Conservation (phyloP, 2,797 vertebrate genomes). For the Notolepis coatsorum region DNA sequence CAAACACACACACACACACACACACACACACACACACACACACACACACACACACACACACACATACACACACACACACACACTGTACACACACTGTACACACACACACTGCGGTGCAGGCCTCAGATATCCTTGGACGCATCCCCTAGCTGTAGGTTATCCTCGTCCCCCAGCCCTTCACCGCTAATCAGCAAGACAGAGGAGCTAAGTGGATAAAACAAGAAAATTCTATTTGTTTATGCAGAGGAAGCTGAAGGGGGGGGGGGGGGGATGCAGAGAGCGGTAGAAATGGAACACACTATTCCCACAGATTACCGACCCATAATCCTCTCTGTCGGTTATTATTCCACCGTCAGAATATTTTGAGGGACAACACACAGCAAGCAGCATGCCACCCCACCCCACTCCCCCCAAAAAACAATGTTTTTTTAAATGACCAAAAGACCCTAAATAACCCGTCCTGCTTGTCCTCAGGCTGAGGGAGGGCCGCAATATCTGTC, state of each 20-base stretch:
- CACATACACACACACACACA: background rate
- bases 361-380: conserved; percentile 48
- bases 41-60: conserved; percentile 2
- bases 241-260: conserved; percentile 45
- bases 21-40: conserved; percentile 12
- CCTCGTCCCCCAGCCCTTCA: conserved; percentile 56
- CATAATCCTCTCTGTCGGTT: conserved; percentile 68
- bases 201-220: conserved; percentile 67
- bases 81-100: background rate
- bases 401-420: background rate
- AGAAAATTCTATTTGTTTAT: conserved; percentile 63
- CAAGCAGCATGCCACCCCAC: background rate
- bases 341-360: conserved; percentile 60
- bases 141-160: conserved; percentile 60
- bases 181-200: conserved; percentile 63
- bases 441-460: conserved; percentile 11
- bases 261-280: conserved; percentile 41
- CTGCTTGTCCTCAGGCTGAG: conserved; percentile 25
- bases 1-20: background rate
- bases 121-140: conserved; percentile 65
- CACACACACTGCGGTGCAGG: conserved; percentile 20
- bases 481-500: conserved; percentile 15
- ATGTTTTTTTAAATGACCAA: conserved; percentile 4
- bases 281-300: conserved; percentile 46
- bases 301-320: conserved; percentile 58